Base-by-base conservation (phyloP, 2,888 invertebrate species). In the Agrilus mali region DNA sequence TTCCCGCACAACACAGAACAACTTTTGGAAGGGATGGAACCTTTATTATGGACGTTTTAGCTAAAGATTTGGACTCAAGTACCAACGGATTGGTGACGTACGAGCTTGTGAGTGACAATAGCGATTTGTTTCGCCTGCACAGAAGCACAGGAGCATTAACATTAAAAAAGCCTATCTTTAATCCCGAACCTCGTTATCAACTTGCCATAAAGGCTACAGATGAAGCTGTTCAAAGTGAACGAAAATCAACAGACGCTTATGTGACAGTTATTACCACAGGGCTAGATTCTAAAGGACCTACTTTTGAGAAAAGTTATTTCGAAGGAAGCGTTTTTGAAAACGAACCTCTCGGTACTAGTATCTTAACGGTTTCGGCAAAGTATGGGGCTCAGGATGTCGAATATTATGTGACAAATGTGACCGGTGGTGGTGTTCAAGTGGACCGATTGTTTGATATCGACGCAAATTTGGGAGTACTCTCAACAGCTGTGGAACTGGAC, bases 41-140 rank as follows among this genome's bases (percentile, higher is more conserved):
- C 44, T 74, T 81, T 41, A 80, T 92, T 39, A 85, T 86, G 74
- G 80, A 80, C 50, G 79, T 93, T 10, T 70, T 78, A 47, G 95
- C 95, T 4, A 75, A 81, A 42, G 95, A 96, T 66, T 72, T 85
- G 38, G 95, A 96, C 66, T 87, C 87, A 2, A 88, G 88, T 50
- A 86, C 87, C 15, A 95, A 95, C 66, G 94, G 94, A 14, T 68
- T 86, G 49, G 90, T 96, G 16, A 89, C 90, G 2, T 94, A 94
- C 63, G 90, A 90, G 65, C 71, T 93, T 43, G 78, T 86, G 15
- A 80, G 79, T 49, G 86, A 85, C 17, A 82, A 82, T 55, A 76
- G 74, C 50, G 87, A 89, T 50, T 67, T 86, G 48, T 92, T 93
- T 61, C 74, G 78, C 47, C 68, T 93, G 44, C 85, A 93, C 63